phyloP scores from a whole-genome alignment of 2,113 vertebrate genomes.

The western clawed frog (Xenopus tropicalis) region DNA sequence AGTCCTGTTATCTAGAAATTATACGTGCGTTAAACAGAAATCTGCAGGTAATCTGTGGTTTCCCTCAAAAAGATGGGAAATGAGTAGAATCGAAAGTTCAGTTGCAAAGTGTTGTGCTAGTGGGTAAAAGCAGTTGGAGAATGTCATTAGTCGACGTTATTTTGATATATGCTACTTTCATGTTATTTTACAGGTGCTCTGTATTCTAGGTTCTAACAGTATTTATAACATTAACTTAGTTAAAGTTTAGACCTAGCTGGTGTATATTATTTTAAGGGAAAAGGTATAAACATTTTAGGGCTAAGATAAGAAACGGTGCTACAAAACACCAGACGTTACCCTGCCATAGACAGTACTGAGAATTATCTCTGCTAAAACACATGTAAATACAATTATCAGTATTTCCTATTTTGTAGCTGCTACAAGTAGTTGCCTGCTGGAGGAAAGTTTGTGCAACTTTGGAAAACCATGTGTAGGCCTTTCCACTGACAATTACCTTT shows the following conservation, averaged over 20 bases:
- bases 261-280: too few relatives aligned
- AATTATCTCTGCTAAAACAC: too few relatives aligned
- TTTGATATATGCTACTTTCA: conserved; percentile 10
- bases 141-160: conserved; percentile 1
- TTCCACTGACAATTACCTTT: too few relatives aligned
- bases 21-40: background rate
- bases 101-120: conserved; percentile 24
- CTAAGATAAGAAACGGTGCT: too few relatives aligned
- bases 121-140: conserved; percentile 21
- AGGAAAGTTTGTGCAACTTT: too few relatives aligned
- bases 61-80: conserved; percentile 21
- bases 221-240: background rate
- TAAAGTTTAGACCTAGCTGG: background rate
- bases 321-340: too few relatives aligned
- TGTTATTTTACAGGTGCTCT: conserved; percentile 4
- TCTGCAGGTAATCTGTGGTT: conserved; percentile 23
- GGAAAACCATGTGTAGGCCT: too few relatives aligned
- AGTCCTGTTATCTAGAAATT: background rate
- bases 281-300: too few relatives aligned
- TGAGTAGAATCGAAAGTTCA: conserved; percentile 38
- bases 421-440: too few relatives aligned
- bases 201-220: background rate
- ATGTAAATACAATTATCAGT: too few relatives aligned
- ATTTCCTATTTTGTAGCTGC: too few relatives aligned
- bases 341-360: too few relatives aligned